phyloP scores from a whole-genome alignment of 2,113 vertebrate species.

The Microtus montanus region DNA sequence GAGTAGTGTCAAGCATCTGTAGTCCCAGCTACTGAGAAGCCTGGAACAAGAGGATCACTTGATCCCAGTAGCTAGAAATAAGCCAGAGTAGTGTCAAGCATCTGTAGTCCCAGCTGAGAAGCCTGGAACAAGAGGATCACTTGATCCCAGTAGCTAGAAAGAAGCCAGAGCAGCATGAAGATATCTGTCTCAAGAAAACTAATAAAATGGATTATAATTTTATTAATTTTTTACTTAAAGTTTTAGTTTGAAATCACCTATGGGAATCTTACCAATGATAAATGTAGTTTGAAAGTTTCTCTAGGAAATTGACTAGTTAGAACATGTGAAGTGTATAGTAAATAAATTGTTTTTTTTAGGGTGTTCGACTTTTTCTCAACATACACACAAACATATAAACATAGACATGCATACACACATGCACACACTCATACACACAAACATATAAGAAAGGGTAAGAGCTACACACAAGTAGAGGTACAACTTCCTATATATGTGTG shows the following conservation, averaged over 20 bases:
- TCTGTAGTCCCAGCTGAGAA: not conserved
- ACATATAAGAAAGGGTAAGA: not conserved
- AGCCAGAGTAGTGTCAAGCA: not conserved
- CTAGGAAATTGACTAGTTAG: not conserved
- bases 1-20: not conserved
- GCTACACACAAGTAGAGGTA: not conserved
- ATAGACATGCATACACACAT: not conserved
- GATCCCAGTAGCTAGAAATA: not conserved
- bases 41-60: not conserved
- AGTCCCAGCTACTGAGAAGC: not conserved
- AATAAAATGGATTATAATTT: not conserved
- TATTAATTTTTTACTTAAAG: slow-evolving; percentile 52
- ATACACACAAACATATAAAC: not conserved
- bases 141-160: not conserved
- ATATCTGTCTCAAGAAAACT: not conserved
- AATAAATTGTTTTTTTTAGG: not conserved
- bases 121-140: not conserved
- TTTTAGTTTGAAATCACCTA: not conserved
- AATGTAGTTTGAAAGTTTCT: not conserved
- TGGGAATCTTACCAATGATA: not conserved
- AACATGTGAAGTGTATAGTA: not conserved
- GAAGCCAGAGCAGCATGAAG: too few species aligned
- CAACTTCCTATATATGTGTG: too few species aligned
- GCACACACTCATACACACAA: not conserved
- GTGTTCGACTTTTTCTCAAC: not conserved